Evolutionary conservation across 2,113 vertebrate genomes (phyloP), one percentile per base, ranked within the genome.

Genomic region (Typhlomys cinereus): DNA sequence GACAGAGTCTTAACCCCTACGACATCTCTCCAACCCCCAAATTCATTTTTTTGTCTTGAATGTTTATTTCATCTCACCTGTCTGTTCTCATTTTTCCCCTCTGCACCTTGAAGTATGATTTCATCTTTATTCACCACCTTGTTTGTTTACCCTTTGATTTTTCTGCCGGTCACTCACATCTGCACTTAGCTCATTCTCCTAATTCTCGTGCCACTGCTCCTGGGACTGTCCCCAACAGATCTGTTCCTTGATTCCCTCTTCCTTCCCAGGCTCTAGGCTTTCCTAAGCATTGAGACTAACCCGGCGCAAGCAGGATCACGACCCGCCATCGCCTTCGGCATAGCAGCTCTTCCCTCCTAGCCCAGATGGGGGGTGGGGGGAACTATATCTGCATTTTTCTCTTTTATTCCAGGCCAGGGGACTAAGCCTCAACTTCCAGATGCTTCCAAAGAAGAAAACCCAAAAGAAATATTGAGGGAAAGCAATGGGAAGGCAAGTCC

Each of bases 361-460:
- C 23, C 21, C 66, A 64, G 57, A 20, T n/a, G n/a, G n/a, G n/a
- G n/a, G n/a, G n/a, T n/a, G n/a, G 66, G 64, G 90, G 36, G 89
- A 82, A 95, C 11, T 25, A 6, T 41, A 75, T 75, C 39, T 95
- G 6, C 88, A 31, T 95, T 88, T n/a, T 96, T 95, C 92, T 93
- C 15, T 95, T 89, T n/a, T 62, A 18, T 92, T 94, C 14, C 50
- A 97, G 96, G 87, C 18, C 31, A 50, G 83, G 87, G 74, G 59
- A 74, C 76, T 36, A 96, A 93, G 46, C 52, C 86, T 50, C 41
- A 87, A 23, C 89, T 48, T 73, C 67, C 66, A 17, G 36, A 12
- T 80, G 11, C 71, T 84, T 94, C 83, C 76, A 78, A 84, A 91
- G 46, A 91, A 39, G 50, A 75, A 67, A 86, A 91, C 10, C 21